A percentile compares a stretch with the other conserved stretches of the same genome.
These are phyloP conservation scores for Acrocera orbiculus DNA, from an alignment of 2,888 invertebrate species.

Conservation along the genomic window DNA sequence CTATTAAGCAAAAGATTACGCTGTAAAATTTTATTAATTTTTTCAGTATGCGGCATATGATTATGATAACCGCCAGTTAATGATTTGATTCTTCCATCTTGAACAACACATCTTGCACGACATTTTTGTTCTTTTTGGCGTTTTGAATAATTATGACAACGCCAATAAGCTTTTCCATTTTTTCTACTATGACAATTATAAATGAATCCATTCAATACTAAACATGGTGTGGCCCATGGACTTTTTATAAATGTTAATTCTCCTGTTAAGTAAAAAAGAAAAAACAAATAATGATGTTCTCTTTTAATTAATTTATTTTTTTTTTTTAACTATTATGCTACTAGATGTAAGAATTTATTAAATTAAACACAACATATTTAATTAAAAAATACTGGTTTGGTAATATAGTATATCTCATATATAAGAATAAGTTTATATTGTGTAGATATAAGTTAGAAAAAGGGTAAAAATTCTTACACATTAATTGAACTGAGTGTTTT, in stretches of 20 bases:
- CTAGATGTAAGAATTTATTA: too few species aligned
- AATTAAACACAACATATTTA: too few species aligned
- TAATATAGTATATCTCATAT: too few species aligned
- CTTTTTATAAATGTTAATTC: conserved; percentile 28
- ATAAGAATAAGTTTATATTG: too few species aligned
- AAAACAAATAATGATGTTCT: neutral
- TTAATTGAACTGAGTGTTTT: too few species aligned
- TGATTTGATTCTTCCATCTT: conserved; percentile 25
- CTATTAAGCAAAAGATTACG: too few species aligned
- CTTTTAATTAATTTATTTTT: too few species aligned
- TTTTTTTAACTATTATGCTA: too few species aligned
- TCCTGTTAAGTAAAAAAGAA: conserved; percentile 2
- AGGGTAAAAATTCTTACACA: too few species aligned
- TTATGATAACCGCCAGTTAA: conserved; percentile 29
- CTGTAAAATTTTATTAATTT: conserved; percentile 27
- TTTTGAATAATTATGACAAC: conserved; percentile 32
- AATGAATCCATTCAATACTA: conserved; percentile 27
- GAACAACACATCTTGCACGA: conserved; percentile 29
- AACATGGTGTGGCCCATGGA: conserved; percentile 31
- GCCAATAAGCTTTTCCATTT: conserved; percentile 30
- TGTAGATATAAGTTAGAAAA: too few species aligned
- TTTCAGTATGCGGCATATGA: conserved; percentile 29
- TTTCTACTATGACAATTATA: conserved; percentile 32
- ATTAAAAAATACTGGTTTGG: too few species aligned
- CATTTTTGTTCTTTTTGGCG: conserved; percentile 26